Percentiles rank a stretch among this genome's conserved stretches.
Evolutionary conservation across 2,113 vertebrate species (phyloP).

Genomic region (Tenebrosternarchus preto): DNA sequence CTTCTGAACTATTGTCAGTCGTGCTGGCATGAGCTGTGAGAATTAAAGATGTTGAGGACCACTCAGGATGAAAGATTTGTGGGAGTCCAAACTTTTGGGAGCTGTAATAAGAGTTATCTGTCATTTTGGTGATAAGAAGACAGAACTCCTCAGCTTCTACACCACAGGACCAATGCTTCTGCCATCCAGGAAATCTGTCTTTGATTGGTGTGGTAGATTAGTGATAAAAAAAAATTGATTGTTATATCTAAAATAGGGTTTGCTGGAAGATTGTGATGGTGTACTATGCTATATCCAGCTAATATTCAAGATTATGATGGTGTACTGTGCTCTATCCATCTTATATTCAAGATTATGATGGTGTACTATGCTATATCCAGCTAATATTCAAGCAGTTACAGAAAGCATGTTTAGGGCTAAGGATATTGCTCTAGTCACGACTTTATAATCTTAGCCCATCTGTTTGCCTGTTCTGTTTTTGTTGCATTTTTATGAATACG

Average conservation of each 20-base stretch:
- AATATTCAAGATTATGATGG: too few species aligned
- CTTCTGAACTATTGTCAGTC: neutral
- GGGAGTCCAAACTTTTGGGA: slow-evolving; percentile 36
- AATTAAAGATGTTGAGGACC: slow-evolving; percentile 37
- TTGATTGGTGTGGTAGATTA: slow-evolving; percentile 13
- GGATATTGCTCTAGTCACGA: too few species aligned
- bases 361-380: too few species aligned
- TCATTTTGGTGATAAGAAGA: slow-evolving; percentile 41
- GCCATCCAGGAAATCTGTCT: slow-evolving; percentile 30
- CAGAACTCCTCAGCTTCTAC: slow-evolving; percentile 24
- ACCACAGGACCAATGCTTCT: slow-evolving; percentile 5
- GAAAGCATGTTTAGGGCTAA: too few species aligned
- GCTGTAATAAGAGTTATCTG: slow-evolving; percentile 48
- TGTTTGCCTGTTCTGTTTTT: too few species aligned
- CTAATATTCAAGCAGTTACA: too few species aligned
- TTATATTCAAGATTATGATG: too few species aligned
- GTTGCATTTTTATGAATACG: too few species aligned
- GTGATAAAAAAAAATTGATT: neutral
- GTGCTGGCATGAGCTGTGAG: slow-evolving; percentile 11
- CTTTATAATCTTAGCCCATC: too few species aligned
- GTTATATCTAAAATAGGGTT: neutral
- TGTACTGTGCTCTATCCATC: too few species aligned
- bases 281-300: too few species aligned
- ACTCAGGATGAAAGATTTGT: slow-evolving; percentile 34
- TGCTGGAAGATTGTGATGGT: too few species aligned